These are phyloP conservation scores for Enteromius treurensis DNA, from an alignment of 2,797 vertebrate genomes.

Conservation along the genomic window DNA sequence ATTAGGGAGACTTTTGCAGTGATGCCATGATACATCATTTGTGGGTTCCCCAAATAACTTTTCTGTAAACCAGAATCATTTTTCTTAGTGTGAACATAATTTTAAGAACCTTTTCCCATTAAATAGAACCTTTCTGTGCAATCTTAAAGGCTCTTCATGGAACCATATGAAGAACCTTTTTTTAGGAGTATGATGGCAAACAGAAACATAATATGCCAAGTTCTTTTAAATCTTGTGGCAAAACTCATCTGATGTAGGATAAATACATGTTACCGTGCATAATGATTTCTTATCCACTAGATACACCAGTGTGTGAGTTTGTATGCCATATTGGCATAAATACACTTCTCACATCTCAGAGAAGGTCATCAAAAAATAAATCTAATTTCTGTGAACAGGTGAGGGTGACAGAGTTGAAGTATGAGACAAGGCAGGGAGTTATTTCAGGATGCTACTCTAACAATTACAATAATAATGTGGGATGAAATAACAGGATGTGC, in stretches of 20 bases:
- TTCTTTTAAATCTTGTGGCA: not conserved
- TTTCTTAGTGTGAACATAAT: not conserved
- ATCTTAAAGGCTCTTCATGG: no score
- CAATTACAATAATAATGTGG: constrained; percentile 47
- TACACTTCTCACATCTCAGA: not conserved
- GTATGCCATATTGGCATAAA: not conserved
- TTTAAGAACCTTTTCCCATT: not conserved
- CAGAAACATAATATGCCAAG: not conserved
- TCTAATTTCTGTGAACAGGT: not conserved
- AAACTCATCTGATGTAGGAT: not conserved
- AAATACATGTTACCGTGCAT: not conserved
- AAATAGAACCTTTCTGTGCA: no score
- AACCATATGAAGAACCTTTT: no score
- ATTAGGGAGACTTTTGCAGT: not conserved
- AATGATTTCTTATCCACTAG: not conserved
- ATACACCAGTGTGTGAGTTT: not conserved
- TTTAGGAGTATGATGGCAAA: no score
- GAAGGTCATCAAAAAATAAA: not conserved
- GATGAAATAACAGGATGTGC: constrained; percentile 66
- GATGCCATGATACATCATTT: not conserved
- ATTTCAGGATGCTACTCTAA: not conserved
- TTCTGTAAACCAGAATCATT: not conserved
- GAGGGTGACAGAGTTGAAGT: not conserved
- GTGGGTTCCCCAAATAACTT: not conserved
- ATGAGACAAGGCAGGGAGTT: not conserved